A percentile compares a stretch with the other conserved stretches of the same genome.
Conservation (phyloP, 2,113 vertebrate genomes). For the Patagioenas fasciata region DNA sequence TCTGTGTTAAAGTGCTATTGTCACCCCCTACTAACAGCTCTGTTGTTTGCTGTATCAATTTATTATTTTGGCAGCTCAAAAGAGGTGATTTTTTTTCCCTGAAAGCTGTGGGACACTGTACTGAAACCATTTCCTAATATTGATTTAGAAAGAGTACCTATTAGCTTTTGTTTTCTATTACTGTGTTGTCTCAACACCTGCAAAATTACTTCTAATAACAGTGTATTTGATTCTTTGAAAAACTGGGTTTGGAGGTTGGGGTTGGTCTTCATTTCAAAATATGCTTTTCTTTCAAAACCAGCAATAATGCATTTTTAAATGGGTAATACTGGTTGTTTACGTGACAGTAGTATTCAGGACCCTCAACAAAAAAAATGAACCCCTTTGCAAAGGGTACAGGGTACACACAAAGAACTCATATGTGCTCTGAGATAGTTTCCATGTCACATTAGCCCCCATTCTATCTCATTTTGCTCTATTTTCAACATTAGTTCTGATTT, state of each 20-base stretch:
- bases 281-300: neutral
- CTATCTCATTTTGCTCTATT: neutral
- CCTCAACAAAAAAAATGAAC: neutral
- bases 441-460: neutral
- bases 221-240: neutral
- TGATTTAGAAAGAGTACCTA: constrained; percentile 12
- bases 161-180: constrained; percentile 42
- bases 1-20: constrained; percentile 8
- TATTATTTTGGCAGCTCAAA: constrained; percentile 42
- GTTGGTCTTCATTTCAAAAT: neutral
- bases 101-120: constrained; percentile 13
- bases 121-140: constrained; percentile 20
- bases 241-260: neutral
- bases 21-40: neutral
- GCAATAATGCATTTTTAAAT: neutral
- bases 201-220: constrained; percentile 34
- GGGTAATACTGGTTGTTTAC: neutral
- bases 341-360: neutral
- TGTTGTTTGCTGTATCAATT: constrained; percentile 5
- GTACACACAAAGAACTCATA: neutral
- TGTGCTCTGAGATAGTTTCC: neutral
- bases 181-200: constrained; percentile 27
- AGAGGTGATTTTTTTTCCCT: neutral
- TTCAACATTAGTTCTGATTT: neutral
- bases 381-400: neutral